Evolutionary conservation across 1,140 invertebrate species (phyloP).

Genomic region (Rhagoletis pomonella): DNA sequence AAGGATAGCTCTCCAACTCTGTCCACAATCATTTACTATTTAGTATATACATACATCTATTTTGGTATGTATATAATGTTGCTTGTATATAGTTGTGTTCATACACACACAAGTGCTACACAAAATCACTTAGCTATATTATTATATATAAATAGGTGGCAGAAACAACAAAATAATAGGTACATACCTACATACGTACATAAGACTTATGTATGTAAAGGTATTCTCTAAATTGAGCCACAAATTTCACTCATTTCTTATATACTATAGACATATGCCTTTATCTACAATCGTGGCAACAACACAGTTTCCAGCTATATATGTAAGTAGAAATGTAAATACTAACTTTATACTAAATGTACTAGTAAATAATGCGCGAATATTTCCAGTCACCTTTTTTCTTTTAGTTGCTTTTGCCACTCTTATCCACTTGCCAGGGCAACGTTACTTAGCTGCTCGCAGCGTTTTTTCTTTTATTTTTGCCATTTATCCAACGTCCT

Average conservation of each 20-base stretch:
- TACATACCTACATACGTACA: neutral
- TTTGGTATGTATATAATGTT: neutral
- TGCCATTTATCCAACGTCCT: neutral
- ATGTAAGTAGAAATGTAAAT: no score
- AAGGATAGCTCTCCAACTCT: conserved; percentile 10
- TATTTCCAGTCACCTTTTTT: conserved; percentile 12
- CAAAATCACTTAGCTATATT: neutral
- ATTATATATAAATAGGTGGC: no score
- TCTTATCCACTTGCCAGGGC: neutral
- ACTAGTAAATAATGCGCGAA: neutral
- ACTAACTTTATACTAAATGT: no score
- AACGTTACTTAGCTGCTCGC: neutral
- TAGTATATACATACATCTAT: neutral
- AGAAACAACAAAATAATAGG: no score
- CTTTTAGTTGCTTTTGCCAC: neutral
- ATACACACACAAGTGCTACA: neutral
- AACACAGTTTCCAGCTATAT: neutral
- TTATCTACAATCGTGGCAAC: neutral
- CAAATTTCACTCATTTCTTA: neutral
- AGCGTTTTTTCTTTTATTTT: neutral
- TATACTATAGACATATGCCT: neutral
- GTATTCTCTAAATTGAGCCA: neutral
- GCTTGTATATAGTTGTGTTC: neutral
- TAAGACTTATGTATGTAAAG: neutral
- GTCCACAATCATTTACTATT: conserved; percentile 10